Base-by-base conservation (phyloP, 2,888 invertebrate species). In the Conops quadrifasciatus region DNA sequence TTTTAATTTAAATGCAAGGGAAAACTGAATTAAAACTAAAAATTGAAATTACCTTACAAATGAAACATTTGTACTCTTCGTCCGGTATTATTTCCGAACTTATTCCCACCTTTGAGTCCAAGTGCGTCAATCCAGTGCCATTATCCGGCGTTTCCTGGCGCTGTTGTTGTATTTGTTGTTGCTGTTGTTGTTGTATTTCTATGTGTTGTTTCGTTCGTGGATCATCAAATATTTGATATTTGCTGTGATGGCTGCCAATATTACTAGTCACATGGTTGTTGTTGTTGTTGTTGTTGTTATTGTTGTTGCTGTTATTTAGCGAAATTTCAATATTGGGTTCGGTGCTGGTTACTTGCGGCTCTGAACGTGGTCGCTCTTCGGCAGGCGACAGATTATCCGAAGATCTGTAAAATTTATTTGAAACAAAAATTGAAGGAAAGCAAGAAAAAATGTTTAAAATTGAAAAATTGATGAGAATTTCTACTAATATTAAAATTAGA, bases 21-120 rank as follows among this genome's bases (percentile, higher is more conserved):
- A 58, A 75, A 83, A 83, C 82, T 79, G 74, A 81, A 80, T 60
- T 78, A 78, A 78, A 80, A 80, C 78, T 78, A 80, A 81, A 80
- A 81, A 80, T 79, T 80, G 77, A 78, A 83, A 87, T 87, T 87
- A 92, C 92, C 90, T 91, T 89, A 86, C 92, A 92, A 83, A 92
- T 92, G 83, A 92, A 88, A 87, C 92, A 92, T 85, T 91, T 91
- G 84, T 89, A 89, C 81, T 87, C 87, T 77, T 89, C 88, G 81
- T 89, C 89, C 77, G 87, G 84, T 80, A 87, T 84, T 77, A 81
- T 81, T 79, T 84, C 83, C 82, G 84, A 84, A 84, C 83, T 83
- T 78, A 84, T 82, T 80, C 84, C 84, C 84, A 84, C 84, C 84
- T 84, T 84, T 84, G 84, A 75, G 84, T 84, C 84, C 84, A 83